A percentile compares a stretch with the other conserved stretches of the same genome.
Evolutionary conservation across 2,797 vertebrate species (phyloP).

Genomic region (Peromyscus aztecus): DNA sequence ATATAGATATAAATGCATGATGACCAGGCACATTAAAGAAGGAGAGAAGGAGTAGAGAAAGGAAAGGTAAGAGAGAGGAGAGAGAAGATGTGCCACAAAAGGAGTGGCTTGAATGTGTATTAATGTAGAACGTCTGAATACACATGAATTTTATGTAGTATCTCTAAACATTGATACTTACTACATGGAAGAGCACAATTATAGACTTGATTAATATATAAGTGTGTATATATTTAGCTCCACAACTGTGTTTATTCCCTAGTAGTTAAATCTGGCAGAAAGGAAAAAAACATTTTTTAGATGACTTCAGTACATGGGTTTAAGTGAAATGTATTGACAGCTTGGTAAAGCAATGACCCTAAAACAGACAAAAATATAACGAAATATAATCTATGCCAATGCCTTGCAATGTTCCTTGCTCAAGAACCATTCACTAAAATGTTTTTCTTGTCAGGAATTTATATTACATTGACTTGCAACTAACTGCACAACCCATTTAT

Average conservation of each 20-base stretch:
- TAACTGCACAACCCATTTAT: conserved; percentile 25
- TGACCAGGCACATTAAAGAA: neutral
- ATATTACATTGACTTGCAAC: conserved; percentile 5
- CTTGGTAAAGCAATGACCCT: neutral
- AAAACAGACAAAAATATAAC: neutral
- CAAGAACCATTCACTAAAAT: conserved; percentile 17
- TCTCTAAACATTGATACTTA: neutral
- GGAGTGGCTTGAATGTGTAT: neutral
- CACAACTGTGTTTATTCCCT: neutral
- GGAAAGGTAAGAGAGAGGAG: neutral
- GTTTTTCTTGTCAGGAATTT: neutral
- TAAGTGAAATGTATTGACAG: neutral
- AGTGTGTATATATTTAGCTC: neutral
- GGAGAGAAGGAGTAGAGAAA: neutral
- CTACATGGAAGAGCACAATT: neutral
- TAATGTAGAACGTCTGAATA: neutral
- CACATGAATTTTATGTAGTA: neutral
- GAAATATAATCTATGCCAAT: conserved; percentile 48
- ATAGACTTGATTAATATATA: too few relatives aligned
- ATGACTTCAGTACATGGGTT: neutral
- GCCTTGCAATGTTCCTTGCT: neutral
- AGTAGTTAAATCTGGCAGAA: neutral
- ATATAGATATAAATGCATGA: neutral
- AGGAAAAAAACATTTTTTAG: neutral
- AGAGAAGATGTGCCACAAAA: neutral